A percentile compares a stretch with the other conserved stretches of the same genome.
phyloP scores from a whole-genome alignment of 2,888 invertebrate species.

The Drosophila pseudotakahashii region DNA sequence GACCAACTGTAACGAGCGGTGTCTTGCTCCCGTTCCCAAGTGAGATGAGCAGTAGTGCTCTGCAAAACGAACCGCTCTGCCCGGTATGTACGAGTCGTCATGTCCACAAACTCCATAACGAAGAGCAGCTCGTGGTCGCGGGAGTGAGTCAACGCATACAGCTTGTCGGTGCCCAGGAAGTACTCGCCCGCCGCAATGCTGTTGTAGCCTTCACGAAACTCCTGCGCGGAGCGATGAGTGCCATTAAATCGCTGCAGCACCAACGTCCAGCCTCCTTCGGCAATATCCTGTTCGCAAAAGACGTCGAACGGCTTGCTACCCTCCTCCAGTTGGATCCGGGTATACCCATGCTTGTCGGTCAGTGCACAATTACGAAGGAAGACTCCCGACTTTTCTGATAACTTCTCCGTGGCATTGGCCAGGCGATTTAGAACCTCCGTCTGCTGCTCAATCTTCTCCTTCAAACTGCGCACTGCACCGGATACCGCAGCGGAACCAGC shows the following conservation, averaged over 20 bases:
- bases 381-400: not conserved
- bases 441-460: constrained; percentile 26
- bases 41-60: constrained; percentile 10
- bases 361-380: constrained; percentile 22
- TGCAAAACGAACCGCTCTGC: constrained; percentile 18
- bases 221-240: constrained; percentile 23
- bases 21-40: constrained; percentile 11
- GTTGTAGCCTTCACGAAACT: constrained; percentile 31
- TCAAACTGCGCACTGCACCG: constrained; percentile 21
- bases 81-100: constrained; percentile 9
- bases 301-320: constrained; percentile 33
- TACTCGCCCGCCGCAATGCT: constrained; percentile 32
- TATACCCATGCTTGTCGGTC: constrained; percentile 34
- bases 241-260: constrained; percentile 35
- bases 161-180: constrained; percentile 38
- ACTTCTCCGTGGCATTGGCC: constrained; percentile 25
- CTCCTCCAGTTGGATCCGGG: constrained; percentile 30
- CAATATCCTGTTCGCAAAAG: constrained; percentile 31
- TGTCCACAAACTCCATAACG: constrained; percentile 29
- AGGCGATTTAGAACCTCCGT: constrained; percentile 15
- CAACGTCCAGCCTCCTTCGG: constrained; percentile 35
- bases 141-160: constrained; percentile 37
- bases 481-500: constrained; percentile 13
- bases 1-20: constrained; percentile 21
- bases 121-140: constrained; percentile 36